Evolutionary conservation across 2,888 invertebrate genomes (phyloP).

Genomic region (Cordilura impudica): DNA sequence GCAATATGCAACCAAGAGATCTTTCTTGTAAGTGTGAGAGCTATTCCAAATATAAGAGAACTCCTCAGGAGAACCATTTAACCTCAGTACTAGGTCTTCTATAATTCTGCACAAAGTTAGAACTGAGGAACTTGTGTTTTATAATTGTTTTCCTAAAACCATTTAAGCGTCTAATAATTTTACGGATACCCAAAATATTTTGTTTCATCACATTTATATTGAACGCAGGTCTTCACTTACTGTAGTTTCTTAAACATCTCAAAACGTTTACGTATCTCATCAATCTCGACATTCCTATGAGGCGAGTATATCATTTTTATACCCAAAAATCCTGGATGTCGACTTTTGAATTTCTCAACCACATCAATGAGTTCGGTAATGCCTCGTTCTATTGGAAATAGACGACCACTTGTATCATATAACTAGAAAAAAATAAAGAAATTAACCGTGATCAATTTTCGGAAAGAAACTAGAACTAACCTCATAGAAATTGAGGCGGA

Average conservation of each 20-base stretch:
- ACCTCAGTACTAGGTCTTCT: no score
- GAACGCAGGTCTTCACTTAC: no score
- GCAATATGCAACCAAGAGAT: no score
- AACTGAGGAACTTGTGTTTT: no score
- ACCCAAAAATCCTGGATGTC: constrained; percentile 81
- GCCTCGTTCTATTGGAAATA: constrained; percentile 78
- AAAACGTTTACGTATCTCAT: constrained; percentile 63
- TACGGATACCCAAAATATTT: no score
- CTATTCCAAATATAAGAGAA: no score
- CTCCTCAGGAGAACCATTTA: no score
- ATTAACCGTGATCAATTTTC: not conserved
- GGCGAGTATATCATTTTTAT: constrained; percentile 80
- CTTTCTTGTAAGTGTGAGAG: no score
- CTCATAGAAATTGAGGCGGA: constrained; percentile 76
- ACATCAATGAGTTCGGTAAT: constrained; percentile 75
- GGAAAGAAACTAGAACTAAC: constrained; percentile 59
- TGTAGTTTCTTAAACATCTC: constrained; percentile 68
- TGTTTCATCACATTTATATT: no score
- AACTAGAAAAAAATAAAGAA: constrained; percentile 68
- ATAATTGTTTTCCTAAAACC: no score
- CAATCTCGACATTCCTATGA: constrained; percentile 64
- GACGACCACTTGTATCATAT: constrained; percentile 80
- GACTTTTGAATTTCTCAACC: constrained; percentile 78
- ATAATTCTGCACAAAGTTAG: no score
- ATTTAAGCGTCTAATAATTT: no score